A percentile compares a stretch with the other conserved stretches of the same genome.
Evolutionary conservation across 1,140 invertebrate genomes (phyloP).

Genomic region (Pseudomyrmex pallidus): DNA sequence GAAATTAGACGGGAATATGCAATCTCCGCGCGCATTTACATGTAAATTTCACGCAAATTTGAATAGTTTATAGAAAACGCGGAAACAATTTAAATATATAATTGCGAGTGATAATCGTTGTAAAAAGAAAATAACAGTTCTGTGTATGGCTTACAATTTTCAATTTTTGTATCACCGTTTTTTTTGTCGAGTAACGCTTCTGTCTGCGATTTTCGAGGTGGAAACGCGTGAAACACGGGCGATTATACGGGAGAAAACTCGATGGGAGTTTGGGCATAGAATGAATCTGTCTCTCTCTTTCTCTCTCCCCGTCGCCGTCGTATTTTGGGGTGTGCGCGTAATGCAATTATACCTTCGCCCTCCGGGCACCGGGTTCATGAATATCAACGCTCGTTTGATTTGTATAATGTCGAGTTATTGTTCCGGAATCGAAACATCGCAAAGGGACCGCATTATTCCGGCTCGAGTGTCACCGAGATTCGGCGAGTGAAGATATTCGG

Average conservation of each 20-base stretch:
- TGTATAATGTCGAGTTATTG: slow-evolving; percentile 74
- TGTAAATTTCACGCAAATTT: not conserved
- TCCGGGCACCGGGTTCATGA: slow-evolving; percentile 67
- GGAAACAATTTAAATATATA: not conserved
- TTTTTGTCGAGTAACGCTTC: slow-evolving; percentile 16
- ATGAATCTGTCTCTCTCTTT: slow-evolving; percentile 15
- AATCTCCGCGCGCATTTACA: not conserved
- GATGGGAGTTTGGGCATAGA: slow-evolving; percentile 48
- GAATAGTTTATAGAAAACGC: not conserved
- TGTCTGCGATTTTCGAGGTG: slow-evolving; percentile 34
- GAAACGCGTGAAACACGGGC: slow-evolving; percentile 65
- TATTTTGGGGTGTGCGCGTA: slow-evolving; percentile 66
- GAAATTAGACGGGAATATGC: not conserved
- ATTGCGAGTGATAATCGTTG: not conserved
- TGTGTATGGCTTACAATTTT: no score
- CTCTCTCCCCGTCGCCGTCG: not conserved
- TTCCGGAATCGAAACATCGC: slow-evolving; percentile 66
- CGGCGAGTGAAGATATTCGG: slow-evolving; percentile 25
- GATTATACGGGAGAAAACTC: slow-evolving; percentile 66
- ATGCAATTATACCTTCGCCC: slow-evolving; percentile 72
- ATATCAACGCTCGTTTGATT: slow-evolving; percentile 73
- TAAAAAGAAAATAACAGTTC: not conserved
- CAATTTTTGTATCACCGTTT: slow-evolving; percentile 18
- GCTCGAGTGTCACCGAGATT: slow-evolving; percentile 33
- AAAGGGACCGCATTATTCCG: slow-evolving; percentile 36